Conservation (phyloP, 2,113 vertebrate species). For the Rissa tridactyla region DNA sequence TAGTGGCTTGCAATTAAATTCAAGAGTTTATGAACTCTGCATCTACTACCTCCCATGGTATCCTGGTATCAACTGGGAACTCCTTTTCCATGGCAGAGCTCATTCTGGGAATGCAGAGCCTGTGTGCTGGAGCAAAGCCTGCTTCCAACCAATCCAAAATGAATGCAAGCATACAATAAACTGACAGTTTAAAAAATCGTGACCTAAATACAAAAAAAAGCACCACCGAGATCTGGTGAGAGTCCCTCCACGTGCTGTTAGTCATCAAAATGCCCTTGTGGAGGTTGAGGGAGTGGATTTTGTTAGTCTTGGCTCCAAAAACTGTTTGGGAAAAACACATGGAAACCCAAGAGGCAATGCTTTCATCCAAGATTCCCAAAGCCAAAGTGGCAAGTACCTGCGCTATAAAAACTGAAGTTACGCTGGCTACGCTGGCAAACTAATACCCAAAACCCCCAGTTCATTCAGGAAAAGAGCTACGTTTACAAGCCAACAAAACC, state of each 20-base stretch:
- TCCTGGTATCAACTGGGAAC: background rate
- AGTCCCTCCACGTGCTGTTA: background rate
- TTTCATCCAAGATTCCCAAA: background rate
- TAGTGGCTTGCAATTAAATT: rapidly evolving
- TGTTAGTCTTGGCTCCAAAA: background rate
- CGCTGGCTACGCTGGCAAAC: rapidly evolving
- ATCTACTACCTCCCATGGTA: background rate
- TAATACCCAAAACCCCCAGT: background rate
- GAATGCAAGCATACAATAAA: background rate
- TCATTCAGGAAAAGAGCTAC: background rate
- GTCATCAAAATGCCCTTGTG: background rate
- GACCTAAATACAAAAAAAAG: background rate
- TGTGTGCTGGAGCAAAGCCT: background rate
- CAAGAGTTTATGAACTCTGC: background rate
- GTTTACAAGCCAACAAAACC: background rate
- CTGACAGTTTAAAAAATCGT: background rate
- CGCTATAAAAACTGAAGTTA: background rate
- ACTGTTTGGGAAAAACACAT: background rate
- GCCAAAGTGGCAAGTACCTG: background rate
- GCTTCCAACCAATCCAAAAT: background rate
- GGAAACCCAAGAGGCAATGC: background rate
- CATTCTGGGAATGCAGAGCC: background rate
- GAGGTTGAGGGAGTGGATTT: background rate
- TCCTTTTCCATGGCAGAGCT: background rate
- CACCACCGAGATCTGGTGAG: background rate